Conservation (phyloP, 2,888 invertebrate species). For the Drosophila kokeensis region DNA sequence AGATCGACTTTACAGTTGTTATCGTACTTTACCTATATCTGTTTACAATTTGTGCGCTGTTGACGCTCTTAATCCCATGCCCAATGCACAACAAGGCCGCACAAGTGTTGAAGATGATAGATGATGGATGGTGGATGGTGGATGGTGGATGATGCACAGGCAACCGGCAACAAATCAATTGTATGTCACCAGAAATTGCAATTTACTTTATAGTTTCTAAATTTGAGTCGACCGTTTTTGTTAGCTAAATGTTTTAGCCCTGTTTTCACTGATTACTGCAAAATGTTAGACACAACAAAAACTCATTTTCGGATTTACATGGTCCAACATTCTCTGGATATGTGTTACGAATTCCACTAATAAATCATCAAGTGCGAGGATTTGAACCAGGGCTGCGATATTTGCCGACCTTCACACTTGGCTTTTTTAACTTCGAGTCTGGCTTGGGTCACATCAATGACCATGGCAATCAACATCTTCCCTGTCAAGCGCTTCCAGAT, state of each 20-base stretch:
- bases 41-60: constrained; percentile 20
- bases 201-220: neutral
- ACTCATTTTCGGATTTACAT: too few relatives aligned
- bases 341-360: neutral
- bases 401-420: too few relatives aligned
- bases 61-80: constrained; percentile 1
- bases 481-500: too few relatives aligned
- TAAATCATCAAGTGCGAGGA: neutral
- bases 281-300: neutral
- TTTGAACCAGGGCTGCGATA: too few relatives aligned
- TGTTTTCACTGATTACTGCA: neutral
- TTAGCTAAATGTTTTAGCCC: neutral
- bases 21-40: constrained; percentile 28
- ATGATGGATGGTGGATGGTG: neutral
- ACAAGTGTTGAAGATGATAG: constrained; percentile 1
- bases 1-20: constrained; percentile 13
- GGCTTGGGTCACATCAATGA: too few relatives aligned
- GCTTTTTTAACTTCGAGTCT: too few relatives aligned
- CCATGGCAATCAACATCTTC: too few relatives aligned
- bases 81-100: constrained; percentile 5
- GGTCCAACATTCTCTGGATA: neutral
- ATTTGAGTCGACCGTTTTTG: neutral
- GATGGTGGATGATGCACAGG: neutral
- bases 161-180: constrained; percentile 1
- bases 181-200: neutral